A percentile compares a stretch with the other conserved stretches of the same genome.
phyloP scores from a whole-genome alignment of 2,888 invertebrate species.

The Brachypterus glaber region DNA sequence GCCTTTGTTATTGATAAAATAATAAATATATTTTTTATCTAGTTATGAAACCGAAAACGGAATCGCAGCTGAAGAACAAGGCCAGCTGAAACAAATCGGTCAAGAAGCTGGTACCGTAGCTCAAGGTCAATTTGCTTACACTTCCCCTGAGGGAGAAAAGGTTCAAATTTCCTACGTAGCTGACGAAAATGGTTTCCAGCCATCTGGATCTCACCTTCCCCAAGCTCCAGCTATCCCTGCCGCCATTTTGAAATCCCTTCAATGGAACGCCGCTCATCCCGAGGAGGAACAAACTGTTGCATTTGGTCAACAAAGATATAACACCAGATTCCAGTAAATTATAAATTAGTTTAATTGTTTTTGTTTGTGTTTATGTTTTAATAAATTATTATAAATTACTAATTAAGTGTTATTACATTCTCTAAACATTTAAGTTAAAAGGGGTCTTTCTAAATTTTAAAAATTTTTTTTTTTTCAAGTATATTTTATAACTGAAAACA shows the following conservation, averaged over 20 bases:
- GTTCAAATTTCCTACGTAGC: constrained; percentile 8
- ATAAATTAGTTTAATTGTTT: too few species aligned
- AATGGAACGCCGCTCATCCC: constrained; percentile 2
- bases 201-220: constrained; percentile 9
- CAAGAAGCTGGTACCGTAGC: constrained; percentile 6
- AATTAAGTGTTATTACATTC: too few species aligned
- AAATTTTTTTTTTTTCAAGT: too few species aligned
- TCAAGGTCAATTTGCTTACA: constrained; percentile 21
- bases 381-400: too few species aligned
- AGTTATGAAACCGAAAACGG: constrained; percentile 54
- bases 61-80: constrained; percentile 45
- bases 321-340: too few species aligned
- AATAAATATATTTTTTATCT: too few species aligned
- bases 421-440: too few species aligned
- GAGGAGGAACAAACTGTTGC: neutral
- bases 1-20: too few species aligned
- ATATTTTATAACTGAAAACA: too few species aligned
- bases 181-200: constrained; percentile 12
- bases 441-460: too few species aligned
- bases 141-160: constrained; percentile 21
- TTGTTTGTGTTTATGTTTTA: too few species aligned
- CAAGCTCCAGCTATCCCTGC: constrained; percentile 10
- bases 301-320: too few species aligned
- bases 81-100: neutral
- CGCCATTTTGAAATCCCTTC: constrained; percentile 23